Evolutionary conservation across 2,888 invertebrate genomes (phyloP).

Genomic region (Meghimatium bilineatum): DNA sequence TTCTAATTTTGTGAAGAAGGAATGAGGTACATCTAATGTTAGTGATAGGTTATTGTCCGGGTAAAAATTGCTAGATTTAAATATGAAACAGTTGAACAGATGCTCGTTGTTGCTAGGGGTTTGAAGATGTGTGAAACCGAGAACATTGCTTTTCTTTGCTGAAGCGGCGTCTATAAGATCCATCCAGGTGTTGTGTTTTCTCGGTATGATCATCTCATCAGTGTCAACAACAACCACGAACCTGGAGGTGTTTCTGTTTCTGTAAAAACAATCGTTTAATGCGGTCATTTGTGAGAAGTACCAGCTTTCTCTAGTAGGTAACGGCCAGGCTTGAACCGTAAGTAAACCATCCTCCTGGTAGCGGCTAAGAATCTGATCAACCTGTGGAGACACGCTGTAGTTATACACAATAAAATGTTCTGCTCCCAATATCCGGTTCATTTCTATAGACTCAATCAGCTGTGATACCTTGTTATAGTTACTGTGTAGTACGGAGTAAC

Average conservation of each 20-base stretch:
- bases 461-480: conserved; percentile 6
- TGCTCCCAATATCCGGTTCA: conserved; percentile 42
- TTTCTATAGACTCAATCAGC: conserved; percentile 29
- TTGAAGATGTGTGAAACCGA: neutral
- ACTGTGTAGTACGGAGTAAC: conserved; percentile 22
- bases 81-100: neutral
- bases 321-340: conserved; percentile 33
- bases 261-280: conserved; percentile 37
- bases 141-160: neutral
- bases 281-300: conserved; percentile 20
- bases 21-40: neutral
- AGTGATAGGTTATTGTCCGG: neutral
- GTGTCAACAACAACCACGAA: conserved; percentile 32
- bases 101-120: no score
- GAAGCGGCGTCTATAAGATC: neutral
- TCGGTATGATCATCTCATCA: conserved; percentile 33
- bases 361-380: conserved; percentile 26
- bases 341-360: conserved; percentile 37
- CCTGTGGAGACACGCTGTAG: conserved; percentile 22
- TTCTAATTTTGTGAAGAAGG: neutral
- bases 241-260: conserved; percentile 24
- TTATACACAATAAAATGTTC: conserved; percentile 45
- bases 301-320: conserved; percentile 13
- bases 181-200: conserved; percentile 16
- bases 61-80: neutral